phyloP scores from a whole-genome alignment of 2,113 vertebrate genomes.

The Hiodon tergisus region DNA sequence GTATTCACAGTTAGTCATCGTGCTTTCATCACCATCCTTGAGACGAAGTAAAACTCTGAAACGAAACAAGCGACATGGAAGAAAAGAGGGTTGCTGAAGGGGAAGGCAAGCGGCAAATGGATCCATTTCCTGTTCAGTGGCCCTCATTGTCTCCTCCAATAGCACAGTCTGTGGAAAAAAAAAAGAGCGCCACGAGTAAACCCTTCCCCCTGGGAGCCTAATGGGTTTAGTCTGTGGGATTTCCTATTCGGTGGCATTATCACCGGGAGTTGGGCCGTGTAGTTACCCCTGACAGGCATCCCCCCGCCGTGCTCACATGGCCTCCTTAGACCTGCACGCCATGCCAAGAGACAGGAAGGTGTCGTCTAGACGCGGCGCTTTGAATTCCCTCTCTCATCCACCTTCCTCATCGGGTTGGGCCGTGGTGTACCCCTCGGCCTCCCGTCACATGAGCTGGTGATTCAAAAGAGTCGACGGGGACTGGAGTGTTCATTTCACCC shows the following conservation, averaged over 20 bases:
- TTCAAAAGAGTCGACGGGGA: neutral
- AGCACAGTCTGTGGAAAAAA: neutral
- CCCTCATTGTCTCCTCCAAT: slow-evolving; percentile 8
- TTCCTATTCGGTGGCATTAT: slow-evolving; percentile 18
- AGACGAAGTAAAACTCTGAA: neutral
- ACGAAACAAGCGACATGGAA: neutral
- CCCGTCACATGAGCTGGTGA: neutral
- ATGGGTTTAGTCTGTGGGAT: slow-evolving; percentile 78
- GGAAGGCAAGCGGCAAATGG: neutral
- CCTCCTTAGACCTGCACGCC: slow-evolving; percentile 16
- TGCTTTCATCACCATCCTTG: neutral
- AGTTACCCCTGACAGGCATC: slow-evolving; percentile 66
- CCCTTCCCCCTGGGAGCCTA: slow-evolving; percentile 56
- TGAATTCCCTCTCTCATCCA: slow-evolving; percentile 54
- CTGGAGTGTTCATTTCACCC: slow-evolving; percentile 32
- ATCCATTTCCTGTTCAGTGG: slow-evolving; percentile 8
- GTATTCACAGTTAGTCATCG: neutral
- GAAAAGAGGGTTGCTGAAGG: neutral
- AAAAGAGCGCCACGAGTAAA: slow-evolving; percentile 27
- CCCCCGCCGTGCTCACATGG: slow-evolving; percentile 39
- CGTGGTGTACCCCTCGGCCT: neutral
- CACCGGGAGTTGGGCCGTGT: slow-evolving; percentile 41
- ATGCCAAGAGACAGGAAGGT: slow-evolving; percentile 57
- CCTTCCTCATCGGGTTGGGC: slow-evolving; percentile 23
- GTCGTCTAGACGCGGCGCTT: slow-evolving; percentile 57